Percentiles rank a stretch among this genome's conserved stretches.
phyloP scores from a whole-genome alignment of 2,113 vertebrate genomes.

The Pseudolaguvia tuberculata region DNA sequence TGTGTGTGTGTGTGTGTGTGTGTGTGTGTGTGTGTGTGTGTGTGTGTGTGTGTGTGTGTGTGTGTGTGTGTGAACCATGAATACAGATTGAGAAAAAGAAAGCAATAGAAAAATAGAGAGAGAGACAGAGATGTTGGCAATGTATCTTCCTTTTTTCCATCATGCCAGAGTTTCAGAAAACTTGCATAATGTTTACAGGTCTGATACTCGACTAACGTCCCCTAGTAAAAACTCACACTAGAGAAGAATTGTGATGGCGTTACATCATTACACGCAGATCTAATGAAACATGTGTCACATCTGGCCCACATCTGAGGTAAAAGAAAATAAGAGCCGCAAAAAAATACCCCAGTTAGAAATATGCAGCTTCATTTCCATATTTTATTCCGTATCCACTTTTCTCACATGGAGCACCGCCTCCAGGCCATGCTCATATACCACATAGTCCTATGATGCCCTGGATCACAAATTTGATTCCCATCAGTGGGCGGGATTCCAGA shows the following conservation, averaged over 20 bases:
- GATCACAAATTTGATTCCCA: background rate
- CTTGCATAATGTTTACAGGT: background rate
- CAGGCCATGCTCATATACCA: constrained; percentile 2
- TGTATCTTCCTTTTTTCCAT: background rate
- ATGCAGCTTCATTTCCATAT: constrained; percentile 31
- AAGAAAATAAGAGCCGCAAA: background rate
- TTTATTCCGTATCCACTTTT: background rate
- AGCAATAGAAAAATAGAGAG: background rate
- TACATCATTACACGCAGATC: constrained; percentile 21
- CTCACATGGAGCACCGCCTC: background rate
- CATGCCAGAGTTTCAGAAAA: background rate
- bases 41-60: constrained; percentile 7
- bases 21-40: constrained; percentile 2
- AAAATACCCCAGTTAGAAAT: constrained; percentile 14
- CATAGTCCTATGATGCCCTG: constrained; percentile 20
- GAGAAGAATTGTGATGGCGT: constrained; percentile 15
- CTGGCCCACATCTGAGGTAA: constrained; percentile 43
- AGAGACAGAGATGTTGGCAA: background rate
- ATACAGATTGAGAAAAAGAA: background rate
- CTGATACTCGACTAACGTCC: background rate
- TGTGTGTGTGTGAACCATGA: constrained; percentile 9
- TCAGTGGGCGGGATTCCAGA: background rate
- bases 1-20: constrained; percentile 6
- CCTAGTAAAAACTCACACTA: background rate
- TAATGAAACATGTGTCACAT: constrained; percentile 46